Evolutionary conservation across 2,113 vertebrate genomes (phyloP).

Genomic region (Marcusenius ussheri): DNA sequence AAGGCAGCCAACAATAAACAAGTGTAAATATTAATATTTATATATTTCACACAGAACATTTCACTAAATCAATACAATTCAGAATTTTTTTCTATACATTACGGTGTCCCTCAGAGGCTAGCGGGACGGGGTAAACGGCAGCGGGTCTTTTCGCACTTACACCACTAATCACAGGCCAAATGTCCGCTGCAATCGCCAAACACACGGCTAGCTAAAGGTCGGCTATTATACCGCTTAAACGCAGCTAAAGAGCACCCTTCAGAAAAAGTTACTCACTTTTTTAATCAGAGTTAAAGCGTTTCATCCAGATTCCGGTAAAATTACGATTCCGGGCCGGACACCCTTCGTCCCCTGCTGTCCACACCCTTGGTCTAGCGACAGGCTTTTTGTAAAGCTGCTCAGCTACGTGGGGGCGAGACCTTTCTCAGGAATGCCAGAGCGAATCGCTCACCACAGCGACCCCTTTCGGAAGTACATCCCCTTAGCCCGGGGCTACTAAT

Average conservation of each 20-base stretch:
- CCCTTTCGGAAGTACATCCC: not conserved
- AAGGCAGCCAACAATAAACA: not conserved
- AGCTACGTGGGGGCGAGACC: not conserved
- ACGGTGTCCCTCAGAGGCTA: not conserved
- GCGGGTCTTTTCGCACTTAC: not conserved
- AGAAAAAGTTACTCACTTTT: not conserved
- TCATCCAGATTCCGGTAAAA: not conserved
- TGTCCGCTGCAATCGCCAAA: not conserved
- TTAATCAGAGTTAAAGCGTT: not conserved
- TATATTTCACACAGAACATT: not conserved
- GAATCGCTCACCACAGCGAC: not conserved
- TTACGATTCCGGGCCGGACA: constrained; percentile 5
- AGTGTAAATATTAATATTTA: not conserved
- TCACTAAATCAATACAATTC: not conserved
- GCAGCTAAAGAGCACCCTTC: not conserved
- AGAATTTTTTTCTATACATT: not conserved
- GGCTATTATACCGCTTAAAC: not conserved
- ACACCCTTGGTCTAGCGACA: constrained; percentile 47
- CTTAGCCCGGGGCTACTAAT: not conserved
- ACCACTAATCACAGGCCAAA: not conserved
- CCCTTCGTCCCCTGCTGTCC: constrained; percentile 35
- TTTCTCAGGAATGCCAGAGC: not conserved
- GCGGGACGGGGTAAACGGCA: not conserved
- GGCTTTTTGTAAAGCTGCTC: not conserved
- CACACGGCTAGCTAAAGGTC: not conserved